Percentiles rank a stretch among this genome's conserved stretches.
Evolutionary conservation across 2,888 invertebrate species (phyloP).

Genomic region (Julus scandinavius): DNA sequence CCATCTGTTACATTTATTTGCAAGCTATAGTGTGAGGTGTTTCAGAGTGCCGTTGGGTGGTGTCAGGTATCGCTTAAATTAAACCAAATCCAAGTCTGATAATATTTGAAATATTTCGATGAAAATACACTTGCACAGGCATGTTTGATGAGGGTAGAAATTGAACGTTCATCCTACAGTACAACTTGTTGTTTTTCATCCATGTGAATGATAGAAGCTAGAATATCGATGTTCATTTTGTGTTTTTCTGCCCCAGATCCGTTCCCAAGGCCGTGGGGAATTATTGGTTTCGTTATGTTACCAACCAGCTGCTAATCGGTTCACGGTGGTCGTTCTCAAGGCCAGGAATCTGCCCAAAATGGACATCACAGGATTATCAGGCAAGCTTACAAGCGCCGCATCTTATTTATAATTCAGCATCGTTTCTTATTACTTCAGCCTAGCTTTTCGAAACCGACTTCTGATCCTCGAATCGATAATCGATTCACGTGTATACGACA

Average conservation of each 20-base stretch:
- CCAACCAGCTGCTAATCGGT: slow-evolving; percentile 95
- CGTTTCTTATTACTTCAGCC: not conserved
- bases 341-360: slow-evolving; percentile 97
- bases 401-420: slow-evolving; percentile 18
- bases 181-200: too few relatives aligned
- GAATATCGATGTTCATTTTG: not conserved
- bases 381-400: slow-evolving; percentile 62
- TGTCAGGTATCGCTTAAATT: too few relatives aligned
- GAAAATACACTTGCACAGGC: too few relatives aligned
- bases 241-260: slow-evolving; percentile 73
- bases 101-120: too few relatives aligned
- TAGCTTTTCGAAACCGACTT: not conserved
- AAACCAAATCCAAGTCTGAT: too few relatives aligned
- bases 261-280: slow-evolving; percentile 93
- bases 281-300: slow-evolving; percentile 95
- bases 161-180: too few relatives aligned
- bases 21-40: too few relatives aligned
- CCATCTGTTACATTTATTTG: too few relatives aligned
- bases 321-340: slow-evolving; percentile 96
- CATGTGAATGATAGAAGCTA: not conserved
- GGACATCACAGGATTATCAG: slow-evolving; percentile 95
- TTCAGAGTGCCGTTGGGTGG: too few relatives aligned
- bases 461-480: not conserved
- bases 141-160: too few relatives aligned
- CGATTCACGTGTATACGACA: not conserved